These are phyloP conservation scores for Rhinoderma darwinii DNA, from an alignment of 2,113 vertebrate species.

Conservation along the genomic window DNA sequence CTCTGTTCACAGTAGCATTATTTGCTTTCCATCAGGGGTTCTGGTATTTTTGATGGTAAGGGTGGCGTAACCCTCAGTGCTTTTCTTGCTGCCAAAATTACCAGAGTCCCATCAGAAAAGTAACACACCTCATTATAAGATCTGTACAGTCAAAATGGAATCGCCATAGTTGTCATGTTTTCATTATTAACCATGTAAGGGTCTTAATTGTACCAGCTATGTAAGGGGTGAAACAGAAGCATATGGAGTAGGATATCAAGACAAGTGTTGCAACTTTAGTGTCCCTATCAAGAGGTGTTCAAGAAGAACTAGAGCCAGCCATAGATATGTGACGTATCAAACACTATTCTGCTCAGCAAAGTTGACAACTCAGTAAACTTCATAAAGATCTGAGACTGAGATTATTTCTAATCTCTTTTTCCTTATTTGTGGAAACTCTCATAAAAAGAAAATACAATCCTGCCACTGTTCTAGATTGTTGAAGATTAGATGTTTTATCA, in stretches of 20 bases:
- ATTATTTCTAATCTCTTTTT: neutral
- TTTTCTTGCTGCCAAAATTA: neutral
- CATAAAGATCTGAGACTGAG: neutral
- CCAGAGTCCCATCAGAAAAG: neutral
- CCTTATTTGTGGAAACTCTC: neutral
- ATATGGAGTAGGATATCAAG: neutral
- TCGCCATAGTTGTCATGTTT: neutral
- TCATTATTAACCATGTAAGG: neutral
- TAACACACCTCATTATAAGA: neutral
- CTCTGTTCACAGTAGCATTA: neutral
- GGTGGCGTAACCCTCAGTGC: neutral
- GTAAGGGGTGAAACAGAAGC: neutral
- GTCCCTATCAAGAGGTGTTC: neutral
- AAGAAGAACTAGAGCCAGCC: neutral
- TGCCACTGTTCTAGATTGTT: neutral
- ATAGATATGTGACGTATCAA: neutral
- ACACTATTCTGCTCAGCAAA: neutral
- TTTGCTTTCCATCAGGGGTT: neutral
- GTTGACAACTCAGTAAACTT: neutral
- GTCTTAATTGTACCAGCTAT: neutral
- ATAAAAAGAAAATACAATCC: conserved; percentile 1
- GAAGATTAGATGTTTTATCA: conserved; percentile 7
- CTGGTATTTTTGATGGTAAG: neutral
- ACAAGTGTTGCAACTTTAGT: too few species aligned
- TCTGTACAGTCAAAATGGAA: neutral